Percentiles rank a stretch among this genome's conserved stretches.
These are phyloP conservation scores for Xiphorhynchus erythropygius DNA, from an alignment of 2,797 vertebrate species.

Conservation along the genomic window DNA sequence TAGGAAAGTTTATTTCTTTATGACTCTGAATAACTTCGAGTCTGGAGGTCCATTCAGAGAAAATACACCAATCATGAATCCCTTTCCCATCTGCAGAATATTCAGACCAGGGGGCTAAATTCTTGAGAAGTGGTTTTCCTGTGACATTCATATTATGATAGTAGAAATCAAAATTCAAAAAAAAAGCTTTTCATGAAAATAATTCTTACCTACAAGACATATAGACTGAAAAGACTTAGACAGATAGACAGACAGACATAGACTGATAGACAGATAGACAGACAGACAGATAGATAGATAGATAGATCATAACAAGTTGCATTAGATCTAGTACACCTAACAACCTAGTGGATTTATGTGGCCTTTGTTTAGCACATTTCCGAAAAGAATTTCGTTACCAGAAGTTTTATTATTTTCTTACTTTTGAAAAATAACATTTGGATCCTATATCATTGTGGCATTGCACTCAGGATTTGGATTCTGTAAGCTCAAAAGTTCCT, in stretches of 20 bases:
- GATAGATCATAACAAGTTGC: rapidly evolving
- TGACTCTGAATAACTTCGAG: not conserved
- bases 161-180: not conserved
- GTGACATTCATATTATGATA: not conserved
- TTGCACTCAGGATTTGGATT: not conserved
- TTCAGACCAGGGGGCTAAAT: not conserved
- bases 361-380: not conserved
- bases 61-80: not conserved
- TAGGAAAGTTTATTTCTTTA: not conserved
- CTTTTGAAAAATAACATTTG: not conserved
- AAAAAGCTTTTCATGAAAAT: not conserved
- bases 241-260: no score
- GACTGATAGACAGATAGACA: no score
- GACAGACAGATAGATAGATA: no score
- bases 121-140: not conserved
- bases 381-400: not conserved
- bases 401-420: not conserved
- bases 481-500: not conserved
- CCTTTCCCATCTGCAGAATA: not conserved
- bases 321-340: not conserved
- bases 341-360: not conserved
- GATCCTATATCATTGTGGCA: rapidly evolving
- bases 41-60: not conserved
- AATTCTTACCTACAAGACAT: not conserved
- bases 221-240: not conserved